A percentile compares a stretch with the other conserved stretches of the same genome.
Evolutionary conservation across 2,113 vertebrate species (phyloP).

Genomic region (Plecotus auritus): DNA sequence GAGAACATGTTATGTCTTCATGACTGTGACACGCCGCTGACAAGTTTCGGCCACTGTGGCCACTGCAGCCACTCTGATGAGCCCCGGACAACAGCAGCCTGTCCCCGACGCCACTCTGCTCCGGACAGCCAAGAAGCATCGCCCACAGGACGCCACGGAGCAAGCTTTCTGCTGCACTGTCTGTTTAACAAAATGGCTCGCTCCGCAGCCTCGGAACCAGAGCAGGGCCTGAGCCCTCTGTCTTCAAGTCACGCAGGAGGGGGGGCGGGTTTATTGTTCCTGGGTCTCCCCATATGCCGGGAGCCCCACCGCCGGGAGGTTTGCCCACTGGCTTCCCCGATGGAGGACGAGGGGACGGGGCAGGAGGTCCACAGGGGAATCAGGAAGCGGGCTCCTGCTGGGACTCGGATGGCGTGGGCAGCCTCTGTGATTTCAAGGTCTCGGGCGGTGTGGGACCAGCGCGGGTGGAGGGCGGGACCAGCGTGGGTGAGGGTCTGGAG

Average conservation of each 20-base stretch:
- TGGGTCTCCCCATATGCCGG: background rate
- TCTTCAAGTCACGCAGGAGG: fast-evolving
- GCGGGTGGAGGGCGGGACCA: background rate
- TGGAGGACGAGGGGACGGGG: background rate
- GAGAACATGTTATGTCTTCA: background rate
- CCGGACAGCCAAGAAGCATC: background rate
- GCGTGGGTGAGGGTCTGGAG: background rate
- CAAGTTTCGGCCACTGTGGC: no score
- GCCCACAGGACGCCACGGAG: fast-evolving
- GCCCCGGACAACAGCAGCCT: fast-evolving
- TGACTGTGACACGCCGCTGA: background rate
- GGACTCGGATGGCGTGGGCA: background rate
- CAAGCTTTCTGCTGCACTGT: background rate
- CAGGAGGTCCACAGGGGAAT: background rate
- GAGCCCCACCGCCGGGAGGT: fast-evolving
- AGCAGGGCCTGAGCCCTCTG: background rate
- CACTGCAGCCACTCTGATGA: fast-evolving
- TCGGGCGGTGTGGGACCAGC: fast-evolving
- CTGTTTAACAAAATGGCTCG: background rate
- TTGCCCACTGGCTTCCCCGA: background rate
- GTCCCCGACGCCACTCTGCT: background rate
- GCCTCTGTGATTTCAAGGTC: background rate
- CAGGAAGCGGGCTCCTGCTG: background rate
- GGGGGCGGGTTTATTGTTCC: fast-evolving
- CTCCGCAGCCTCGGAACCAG: background rate